phyloP scores from a whole-genome alignment of 2,113 vertebrate species.

The Puffinus mauretanicus region DNA sequence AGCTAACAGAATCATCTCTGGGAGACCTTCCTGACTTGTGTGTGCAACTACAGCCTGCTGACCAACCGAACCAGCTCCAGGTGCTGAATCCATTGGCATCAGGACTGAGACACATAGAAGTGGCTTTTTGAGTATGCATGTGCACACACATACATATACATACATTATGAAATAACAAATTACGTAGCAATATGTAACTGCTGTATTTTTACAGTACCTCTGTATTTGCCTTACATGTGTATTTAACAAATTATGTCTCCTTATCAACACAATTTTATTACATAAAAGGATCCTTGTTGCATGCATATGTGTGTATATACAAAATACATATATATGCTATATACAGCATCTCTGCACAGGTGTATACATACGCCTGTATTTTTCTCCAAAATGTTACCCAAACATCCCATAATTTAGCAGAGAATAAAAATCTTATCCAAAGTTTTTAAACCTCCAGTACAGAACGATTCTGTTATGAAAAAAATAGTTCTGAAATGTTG shows the following conservation, averaged over 20 bases:
- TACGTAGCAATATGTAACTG: not conserved
- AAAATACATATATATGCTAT: not conserved
- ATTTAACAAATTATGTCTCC: not conserved
- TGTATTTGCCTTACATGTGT: not conserved
- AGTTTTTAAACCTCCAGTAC: not conserved
- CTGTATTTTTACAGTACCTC: not conserved
- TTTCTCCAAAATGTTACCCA: not conserved
- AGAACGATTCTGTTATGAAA: not conserved
- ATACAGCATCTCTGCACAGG: not conserved
- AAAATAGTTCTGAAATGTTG: not conserved
- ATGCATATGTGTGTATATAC: not conserved
- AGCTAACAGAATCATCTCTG: not conserved
- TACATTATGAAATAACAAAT: not conserved
- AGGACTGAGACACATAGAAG: not conserved
- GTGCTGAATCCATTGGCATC: not conserved
- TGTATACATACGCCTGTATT: fast-evolving
- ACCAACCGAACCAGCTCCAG: not conserved
- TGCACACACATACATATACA: not conserved
- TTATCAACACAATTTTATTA: not conserved
- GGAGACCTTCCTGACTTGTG: not conserved
- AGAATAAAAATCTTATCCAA: not conserved
- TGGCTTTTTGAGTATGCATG: not conserved
- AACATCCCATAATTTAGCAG: not conserved
- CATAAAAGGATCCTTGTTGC: not conserved
- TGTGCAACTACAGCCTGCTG: not conserved